A percentile compares a stretch with the other conserved stretches of the same genome.
Conservation (phyloP, 2,797 vertebrate species). For the Pelodytes ibericus region DNA sequence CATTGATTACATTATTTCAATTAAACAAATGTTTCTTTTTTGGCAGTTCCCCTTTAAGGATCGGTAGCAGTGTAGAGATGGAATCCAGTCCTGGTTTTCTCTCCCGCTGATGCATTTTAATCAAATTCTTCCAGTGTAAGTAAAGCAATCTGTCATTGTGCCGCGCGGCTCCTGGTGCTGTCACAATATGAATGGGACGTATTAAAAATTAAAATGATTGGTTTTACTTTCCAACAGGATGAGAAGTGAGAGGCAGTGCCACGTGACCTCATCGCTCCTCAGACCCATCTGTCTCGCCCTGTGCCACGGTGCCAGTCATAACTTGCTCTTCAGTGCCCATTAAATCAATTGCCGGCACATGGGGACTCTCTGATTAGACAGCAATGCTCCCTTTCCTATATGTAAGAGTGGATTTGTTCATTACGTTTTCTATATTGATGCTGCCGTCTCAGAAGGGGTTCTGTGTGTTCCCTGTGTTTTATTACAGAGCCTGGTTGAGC, state of each 20-base stretch:
- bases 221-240: constrained; percentile 70
- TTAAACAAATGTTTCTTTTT: too few species aligned
- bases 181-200: constrained; percentile 69
- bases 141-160: constrained; percentile 55
- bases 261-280: constrained; percentile 45
- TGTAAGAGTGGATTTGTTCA: too few species aligned
- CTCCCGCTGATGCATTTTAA: constrained; percentile 55
- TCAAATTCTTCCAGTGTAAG: constrained; percentile 56
- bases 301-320: constrained; percentile 50
- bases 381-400: too few species aligned
- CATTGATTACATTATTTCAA: too few species aligned
- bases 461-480: too few species aligned
- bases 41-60: too few species aligned
- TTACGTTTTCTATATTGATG: too few species aligned
- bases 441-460: too few species aligned
- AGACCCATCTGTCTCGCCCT: constrained; percentile 50
- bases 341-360: constrained; percentile 51
- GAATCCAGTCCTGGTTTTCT: constrained; percentile 27
- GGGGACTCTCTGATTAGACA: background rate
- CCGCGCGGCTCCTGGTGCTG: constrained; percentile 53
- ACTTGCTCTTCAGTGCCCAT: constrained; percentile 52
- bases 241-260: constrained; percentile 65
- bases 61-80: too few species aligned
- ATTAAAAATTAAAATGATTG: constrained; percentile 81
- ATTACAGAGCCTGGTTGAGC: too few species aligned